A percentile compares a stretch with the other conserved stretches of the same genome.
Evolutionary conservation across 2,113 vertebrate species (phyloP).

Genomic region (Lathamus discolor): DNA sequence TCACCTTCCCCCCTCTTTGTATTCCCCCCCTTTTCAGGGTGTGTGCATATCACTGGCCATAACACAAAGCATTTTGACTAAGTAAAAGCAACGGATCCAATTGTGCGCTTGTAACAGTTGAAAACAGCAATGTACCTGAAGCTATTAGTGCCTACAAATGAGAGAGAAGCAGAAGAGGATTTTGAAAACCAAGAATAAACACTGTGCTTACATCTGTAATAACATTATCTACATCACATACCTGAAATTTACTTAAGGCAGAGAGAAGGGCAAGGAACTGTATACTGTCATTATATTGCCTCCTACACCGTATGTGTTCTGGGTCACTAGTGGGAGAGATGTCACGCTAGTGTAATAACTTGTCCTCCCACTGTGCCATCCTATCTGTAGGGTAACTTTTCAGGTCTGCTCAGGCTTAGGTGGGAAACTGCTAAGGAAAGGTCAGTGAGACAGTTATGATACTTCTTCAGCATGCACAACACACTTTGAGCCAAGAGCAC

Average conservation of each 20-base stretch:
- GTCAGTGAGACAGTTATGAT: accelerated
- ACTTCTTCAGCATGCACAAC: not conserved
- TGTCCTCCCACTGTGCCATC: not conserved
- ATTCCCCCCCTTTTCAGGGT: not conserved
- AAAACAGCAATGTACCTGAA: not conserved
- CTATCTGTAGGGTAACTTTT: not conserved
- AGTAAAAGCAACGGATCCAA: not conserved
- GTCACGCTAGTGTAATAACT: not conserved
- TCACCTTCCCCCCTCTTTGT: not conserved
- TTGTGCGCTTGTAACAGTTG: not conserved
- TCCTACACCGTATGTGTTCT: not conserved
- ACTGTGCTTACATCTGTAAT: not conserved
- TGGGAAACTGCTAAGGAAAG: not conserved
- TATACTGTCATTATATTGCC: not conserved
- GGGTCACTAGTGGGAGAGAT: not conserved
- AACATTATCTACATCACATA: not conserved
- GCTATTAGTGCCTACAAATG: not conserved
- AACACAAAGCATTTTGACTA: not conserved
- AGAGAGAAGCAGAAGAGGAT: not conserved
- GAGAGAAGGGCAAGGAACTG: not conserved
- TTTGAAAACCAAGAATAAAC: not conserved
- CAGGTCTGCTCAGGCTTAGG: not conserved
- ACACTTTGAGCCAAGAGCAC: not conserved
- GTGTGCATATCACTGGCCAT: not conserved
- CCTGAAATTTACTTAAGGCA: not conserved